Evolutionary conservation across 1,140 invertebrate species (phyloP), one percentile per base, ranked within the genome.

Genomic region (Ceratina calcarata): DNA sequence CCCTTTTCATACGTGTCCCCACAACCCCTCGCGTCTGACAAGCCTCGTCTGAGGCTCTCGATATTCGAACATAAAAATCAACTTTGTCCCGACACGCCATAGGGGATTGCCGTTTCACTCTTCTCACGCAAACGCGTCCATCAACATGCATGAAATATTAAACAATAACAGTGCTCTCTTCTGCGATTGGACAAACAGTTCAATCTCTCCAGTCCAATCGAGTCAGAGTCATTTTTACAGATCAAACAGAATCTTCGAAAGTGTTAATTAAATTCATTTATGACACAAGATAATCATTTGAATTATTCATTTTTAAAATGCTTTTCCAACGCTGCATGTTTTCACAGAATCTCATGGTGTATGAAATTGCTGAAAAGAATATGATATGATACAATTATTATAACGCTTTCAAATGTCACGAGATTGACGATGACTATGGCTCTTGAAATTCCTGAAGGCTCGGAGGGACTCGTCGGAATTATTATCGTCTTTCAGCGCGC

Each of bases 11-110:
- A 88, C 86, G 79, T 87, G 87, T 90, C 81, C 89, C 88, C 90
- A 87, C 87, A 82, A 76, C 85, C 87, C 80, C 80, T 75, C 86
- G 88, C 86, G 89, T 89, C 87, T 87, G 88, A 88, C 89, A 89
- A 83, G 88, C 87, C 89, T 89, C 87, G 89, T 89, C 87, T 85
- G 81, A 88, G 86, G 83, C 88, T 90, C 84, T 91, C 91, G 90
- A 92, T 92, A 92, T 90, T 89, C 88, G 88, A 91, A 92, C 91
- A 92, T 92, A 93, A 93, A 93, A 92, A 93, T 92, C 92, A 92
- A 91, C 91, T 93, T 93, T 93, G 90, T 91, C 89, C 87, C 82
- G 84, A 90, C 88, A 88, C 84, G 88, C 90, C 86, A 62, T 58
- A 75, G 87, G 90, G 83, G 85, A 89, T 81, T 85, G 82, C 55